Conservation (phyloP, 2,888 invertebrate genomes). For the Euplagia quadripunctaria region DNA sequence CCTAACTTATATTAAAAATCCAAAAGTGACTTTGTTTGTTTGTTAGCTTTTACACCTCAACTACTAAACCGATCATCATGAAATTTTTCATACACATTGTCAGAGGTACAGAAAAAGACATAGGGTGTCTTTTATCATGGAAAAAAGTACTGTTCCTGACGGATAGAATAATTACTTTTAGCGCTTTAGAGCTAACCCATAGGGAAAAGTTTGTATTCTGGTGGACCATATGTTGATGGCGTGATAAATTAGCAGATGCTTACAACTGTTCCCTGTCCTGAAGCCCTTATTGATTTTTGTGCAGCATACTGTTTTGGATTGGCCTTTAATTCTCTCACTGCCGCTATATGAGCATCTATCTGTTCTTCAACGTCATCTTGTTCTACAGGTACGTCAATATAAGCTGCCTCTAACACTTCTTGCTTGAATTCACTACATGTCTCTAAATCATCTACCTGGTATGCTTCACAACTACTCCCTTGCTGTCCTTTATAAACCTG, state of each 20-base stretch:
- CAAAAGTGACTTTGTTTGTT: no score
- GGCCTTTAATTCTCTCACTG: neutral
- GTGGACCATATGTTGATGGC: no score
- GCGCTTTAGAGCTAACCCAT: no score
- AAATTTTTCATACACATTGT: no score
- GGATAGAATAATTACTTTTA: no score
- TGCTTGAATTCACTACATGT: neutral
- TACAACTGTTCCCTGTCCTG: constrained; percentile 38
- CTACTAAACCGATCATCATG: no score
- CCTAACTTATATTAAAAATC: no score
- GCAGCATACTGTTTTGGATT: neutral
- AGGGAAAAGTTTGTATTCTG: no score
- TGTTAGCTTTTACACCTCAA: no score
- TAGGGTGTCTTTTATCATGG: no score
- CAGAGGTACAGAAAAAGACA: no score
- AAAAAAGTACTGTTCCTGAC: no score
- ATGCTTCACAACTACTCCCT: neutral
- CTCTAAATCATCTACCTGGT: constrained; percentile 12
- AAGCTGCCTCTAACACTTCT: neutral
- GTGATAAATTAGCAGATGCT: constrained; percentile 34
- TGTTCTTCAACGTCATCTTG: constrained; percentile 3
- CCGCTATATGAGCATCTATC: neutral
- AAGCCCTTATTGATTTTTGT: neutral
- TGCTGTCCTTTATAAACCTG: constrained; percentile 6
- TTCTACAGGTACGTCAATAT: neutral